Evolutionary conservation across 2,113 vertebrate species (phyloP).

Genomic region (Pterocles burchelli): DNA sequence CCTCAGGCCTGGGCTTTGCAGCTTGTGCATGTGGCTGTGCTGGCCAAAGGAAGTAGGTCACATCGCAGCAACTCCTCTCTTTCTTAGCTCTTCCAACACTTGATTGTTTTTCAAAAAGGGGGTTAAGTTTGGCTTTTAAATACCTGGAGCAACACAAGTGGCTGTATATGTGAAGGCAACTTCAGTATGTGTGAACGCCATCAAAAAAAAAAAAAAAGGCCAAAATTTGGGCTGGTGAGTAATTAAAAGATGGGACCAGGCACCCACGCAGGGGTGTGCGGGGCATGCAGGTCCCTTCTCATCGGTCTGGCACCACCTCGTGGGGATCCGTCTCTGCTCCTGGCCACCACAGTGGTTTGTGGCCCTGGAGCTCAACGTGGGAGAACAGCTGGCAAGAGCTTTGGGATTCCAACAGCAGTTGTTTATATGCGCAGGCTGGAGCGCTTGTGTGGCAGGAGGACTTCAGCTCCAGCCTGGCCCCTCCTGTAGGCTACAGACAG

Average conservation of each 20-base stretch:
- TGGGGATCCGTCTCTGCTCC: not conserved
- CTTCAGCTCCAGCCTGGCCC: not conserved
- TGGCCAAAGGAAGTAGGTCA: not conserved
- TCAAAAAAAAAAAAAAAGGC: not conserved
- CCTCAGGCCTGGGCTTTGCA: not conserved
- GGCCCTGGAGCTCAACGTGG: fast-evolving
- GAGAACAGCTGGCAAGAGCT: not conserved
- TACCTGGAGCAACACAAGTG: not conserved
- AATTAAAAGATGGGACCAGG: not conserved
- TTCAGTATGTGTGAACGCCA: not conserved
- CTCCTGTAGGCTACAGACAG: not conserved
- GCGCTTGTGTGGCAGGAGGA: not conserved
- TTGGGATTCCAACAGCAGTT: fast-evolving
- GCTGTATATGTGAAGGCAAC: not conserved
- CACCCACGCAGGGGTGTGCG: fast-evolving
- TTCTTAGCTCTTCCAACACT: not conserved
- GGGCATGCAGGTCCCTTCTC: not conserved
- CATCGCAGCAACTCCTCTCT: not conserved
- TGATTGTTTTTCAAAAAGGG: fast-evolving
- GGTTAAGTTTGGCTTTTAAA: not conserved
- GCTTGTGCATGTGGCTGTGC: fast-evolving
- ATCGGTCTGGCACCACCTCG: not conserved
- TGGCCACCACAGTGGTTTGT: fast-evolving
- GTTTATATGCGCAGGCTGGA: not conserved
- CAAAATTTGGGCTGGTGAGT: not conserved